Evolutionary conservation across 2,888 invertebrate genomes (phyloP).

Genomic region (Acholoe squamosa): DNA sequence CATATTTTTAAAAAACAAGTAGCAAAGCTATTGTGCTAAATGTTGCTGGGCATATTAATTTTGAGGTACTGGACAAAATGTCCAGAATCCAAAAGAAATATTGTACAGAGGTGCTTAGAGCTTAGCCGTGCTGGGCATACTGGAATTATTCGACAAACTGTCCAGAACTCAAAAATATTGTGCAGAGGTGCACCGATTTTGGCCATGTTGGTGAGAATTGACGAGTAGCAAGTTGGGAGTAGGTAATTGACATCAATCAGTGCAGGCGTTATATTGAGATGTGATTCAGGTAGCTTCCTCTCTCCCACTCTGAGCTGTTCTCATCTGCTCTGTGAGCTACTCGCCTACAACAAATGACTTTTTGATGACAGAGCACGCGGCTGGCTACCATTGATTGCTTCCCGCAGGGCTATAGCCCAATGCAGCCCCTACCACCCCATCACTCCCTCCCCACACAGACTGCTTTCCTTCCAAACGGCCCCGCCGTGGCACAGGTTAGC

Average conservation of each 20-base stretch:
- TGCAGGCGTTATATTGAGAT: neutral
- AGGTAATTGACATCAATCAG: neutral
- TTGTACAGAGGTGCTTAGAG: too few species aligned
- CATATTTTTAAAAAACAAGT: too few species aligned
- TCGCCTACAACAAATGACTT: conserved; percentile 26
- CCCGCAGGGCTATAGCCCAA: neutral
- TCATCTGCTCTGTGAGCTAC: too few species aligned
- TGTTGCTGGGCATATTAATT: too few species aligned
- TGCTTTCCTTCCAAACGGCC: neutral
- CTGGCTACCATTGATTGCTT: neutral
- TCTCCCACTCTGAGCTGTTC: neutral
- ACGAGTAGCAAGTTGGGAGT: neutral
- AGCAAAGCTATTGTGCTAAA: too few species aligned
- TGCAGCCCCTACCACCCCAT: neutral
- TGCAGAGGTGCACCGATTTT: too few species aligned
- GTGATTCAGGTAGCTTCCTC: neutral
- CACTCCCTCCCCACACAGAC: neutral
- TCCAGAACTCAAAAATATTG: too few species aligned
- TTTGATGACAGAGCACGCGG: conserved; percentile 28
- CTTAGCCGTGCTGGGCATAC: too few species aligned
- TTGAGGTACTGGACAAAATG: too few species aligned
- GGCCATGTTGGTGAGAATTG: too few species aligned
- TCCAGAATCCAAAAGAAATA: too few species aligned
- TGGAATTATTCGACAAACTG: too few species aligned
- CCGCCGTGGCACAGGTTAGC: conserved; percentile 22